These are phyloP conservation scores for Nemoura dubitans DNA, from an alignment of 2,888 invertebrate genomes.

Conservation along the genomic window DNA sequence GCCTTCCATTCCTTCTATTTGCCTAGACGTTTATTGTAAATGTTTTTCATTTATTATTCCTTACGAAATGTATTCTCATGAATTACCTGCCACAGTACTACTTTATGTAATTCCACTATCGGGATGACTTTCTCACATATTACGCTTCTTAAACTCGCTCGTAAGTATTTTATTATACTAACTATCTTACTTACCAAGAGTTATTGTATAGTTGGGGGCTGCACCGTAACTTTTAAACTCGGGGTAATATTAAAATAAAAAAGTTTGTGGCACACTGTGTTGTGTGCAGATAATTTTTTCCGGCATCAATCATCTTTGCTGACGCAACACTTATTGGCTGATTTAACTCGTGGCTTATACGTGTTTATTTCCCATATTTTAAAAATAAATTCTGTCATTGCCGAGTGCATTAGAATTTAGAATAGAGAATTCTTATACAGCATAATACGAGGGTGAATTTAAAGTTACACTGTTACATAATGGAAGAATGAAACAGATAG, in stretches of 20 bases:
- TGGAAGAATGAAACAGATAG: not conserved
- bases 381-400: not conserved
- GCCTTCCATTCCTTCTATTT: not conserved
- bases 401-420: not conserved
- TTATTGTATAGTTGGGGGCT: slow-evolving; percentile 1
- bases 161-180: slow-evolving; percentile 14
- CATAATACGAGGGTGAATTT: not conserved
- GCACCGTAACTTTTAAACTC: not conserved
- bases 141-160: slow-evolving; percentile 19
- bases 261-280: slow-evolving; percentile 12
- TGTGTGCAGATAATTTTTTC: not conserved
- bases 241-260: slow-evolving; percentile 8
- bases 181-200: slow-evolving; percentile 19
- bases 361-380: not conserved
- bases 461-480: not conserved
- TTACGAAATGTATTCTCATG: not conserved
- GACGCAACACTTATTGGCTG: slow-evolving; percentile 4
- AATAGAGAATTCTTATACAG: slow-evolving; percentile 3
- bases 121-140: slow-evolving; percentile 22
- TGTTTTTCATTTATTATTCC: slow-evolving; percentile 30
- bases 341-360: not conserved
- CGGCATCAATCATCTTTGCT: not conserved
- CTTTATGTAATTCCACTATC: not conserved
- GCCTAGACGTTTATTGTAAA: slow-evolving; percentile 9
- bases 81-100: slow-evolving; percentile 1